These are phyloP conservation scores for Drosophila azteca DNA, from an alignment of 1,140 invertebrate genomes.

Conservation along the genomic window DNA sequence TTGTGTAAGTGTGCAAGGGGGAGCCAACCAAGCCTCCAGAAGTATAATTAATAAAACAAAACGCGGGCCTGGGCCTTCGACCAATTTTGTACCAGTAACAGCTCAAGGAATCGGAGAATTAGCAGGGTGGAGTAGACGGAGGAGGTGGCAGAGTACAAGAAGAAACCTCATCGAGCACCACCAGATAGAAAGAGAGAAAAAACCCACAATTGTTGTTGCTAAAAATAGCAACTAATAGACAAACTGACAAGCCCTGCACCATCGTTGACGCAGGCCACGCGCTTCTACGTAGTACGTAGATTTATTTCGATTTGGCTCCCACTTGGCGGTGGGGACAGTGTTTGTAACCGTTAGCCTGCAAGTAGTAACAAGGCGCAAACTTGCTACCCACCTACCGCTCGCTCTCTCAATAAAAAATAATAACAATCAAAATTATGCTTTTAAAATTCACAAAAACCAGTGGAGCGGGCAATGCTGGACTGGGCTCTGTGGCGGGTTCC, in stretches of 20 bases:
- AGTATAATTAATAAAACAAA: constrained; percentile 64
- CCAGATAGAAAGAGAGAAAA: constrained; percentile 2
- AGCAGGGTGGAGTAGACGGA: neutral
- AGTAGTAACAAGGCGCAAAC: too few relatives aligned
- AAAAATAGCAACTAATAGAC: constrained; percentile 73
- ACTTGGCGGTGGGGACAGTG: constrained; percentile 19
- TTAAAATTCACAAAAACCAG: constrained; percentile 51
- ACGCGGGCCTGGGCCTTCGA: neutral
- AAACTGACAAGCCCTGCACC: constrained; percentile 20
- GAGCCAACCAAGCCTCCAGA: constrained; percentile 18
- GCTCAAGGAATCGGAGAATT: constrained; percentile 8
- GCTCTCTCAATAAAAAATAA: neutral
- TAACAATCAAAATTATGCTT: constrained; percentile 36
- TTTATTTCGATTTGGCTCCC: constrained; percentile 25
- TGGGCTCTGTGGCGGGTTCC: constrained; percentile 46
- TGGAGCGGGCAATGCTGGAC: constrained; percentile 57
- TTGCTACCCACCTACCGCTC: too few relatives aligned
- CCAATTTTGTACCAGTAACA: constrained; percentile 23
- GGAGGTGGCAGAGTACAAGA: too few relatives aligned
- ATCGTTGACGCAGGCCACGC: constrained; percentile 40
- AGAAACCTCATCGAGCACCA: too few relatives aligned
- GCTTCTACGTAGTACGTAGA: constrained; percentile 30
- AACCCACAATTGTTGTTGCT: constrained; percentile 54
- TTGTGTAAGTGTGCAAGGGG: constrained; percentile 36
- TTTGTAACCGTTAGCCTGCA: constrained; percentile 29